Conservation (phyloP, 2,797 vertebrate genomes). For the Bradypodion pumilum region DNA sequence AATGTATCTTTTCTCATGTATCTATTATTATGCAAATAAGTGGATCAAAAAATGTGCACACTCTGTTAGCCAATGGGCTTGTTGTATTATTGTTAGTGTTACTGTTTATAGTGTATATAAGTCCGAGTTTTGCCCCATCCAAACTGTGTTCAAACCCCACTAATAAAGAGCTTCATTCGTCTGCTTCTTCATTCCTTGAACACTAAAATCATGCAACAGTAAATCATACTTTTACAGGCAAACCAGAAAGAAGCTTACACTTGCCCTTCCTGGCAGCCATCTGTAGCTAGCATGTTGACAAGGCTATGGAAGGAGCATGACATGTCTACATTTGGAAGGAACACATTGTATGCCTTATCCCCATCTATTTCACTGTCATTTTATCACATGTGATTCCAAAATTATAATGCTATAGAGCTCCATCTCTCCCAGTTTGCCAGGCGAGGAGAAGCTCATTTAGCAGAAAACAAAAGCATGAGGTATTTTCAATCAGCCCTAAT, state of each 20-base stretch:
- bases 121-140: no score
- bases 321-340: not conserved
- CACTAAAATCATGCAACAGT: not conserved
- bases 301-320: not conserved
- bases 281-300: not conserved
- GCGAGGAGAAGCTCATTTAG: not conserved
- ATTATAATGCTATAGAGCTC: not conserved
- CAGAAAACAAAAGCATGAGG: not conserved
- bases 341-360: not conserved
- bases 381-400: not conserved
- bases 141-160: no score
- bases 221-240: not conserved
- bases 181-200: no score
- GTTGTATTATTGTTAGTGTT: no score
- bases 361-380: not conserved
- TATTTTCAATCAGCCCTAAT: not conserved
- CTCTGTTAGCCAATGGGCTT: no score
- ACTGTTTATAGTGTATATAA: no score
- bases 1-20: no score
- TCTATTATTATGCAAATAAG: no score
- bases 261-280: not conserved
- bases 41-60: no score
- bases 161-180: no score
- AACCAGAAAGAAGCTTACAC: not conserved
- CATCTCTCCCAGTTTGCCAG: not conserved